Evolutionary conservation across 2,797 vertebrate genomes (phyloP), one percentile per base, ranked within the genome.

Genomic region (Petrocephalus schoutedeni): DNA sequence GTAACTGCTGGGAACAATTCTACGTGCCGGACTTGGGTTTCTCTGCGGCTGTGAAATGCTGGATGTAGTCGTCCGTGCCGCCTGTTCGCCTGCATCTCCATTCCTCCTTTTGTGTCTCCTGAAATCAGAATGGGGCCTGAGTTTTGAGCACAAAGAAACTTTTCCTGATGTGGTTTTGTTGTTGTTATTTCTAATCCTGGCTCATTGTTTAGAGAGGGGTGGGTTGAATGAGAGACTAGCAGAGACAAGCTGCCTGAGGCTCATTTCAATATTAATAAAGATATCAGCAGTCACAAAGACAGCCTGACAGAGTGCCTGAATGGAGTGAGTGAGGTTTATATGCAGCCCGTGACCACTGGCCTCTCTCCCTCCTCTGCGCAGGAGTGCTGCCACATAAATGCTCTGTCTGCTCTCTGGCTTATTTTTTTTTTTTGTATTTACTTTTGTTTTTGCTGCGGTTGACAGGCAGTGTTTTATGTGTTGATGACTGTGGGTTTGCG

Each of bases 271-370:
- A 94, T 95, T 96, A 96, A 96, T 95, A 94, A 95, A 96, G 95
- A 96, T 88, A 91, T 96, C 96, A 95, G 90, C 91, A 67, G 41
- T 94, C 93, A 96, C 96, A 96, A 96, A 96, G 95, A 95, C 93
- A 28, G 90, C 88, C 90, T 95, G 96, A 96, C 95, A 95, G 95
- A 92, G 87, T 5, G 58, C 82, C 87, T 95, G 94, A 96, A 96
- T 93, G 92, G 94, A 89, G 23, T 89, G 89, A 10, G 87, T 88
- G 83, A 67, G 12, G 10, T 85, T 88, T 57, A 83, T 61, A n/a
- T 49, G 57, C 58, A 64, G 85, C 36, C 16, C 64, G 36, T 14
- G 85, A 45, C 32, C 32, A 49, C 58, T 86, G 12, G 54, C 54
- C 51, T 36, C 36, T 21, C 19, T 21, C 4, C 10, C 56, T 32